phyloP scores from a whole-genome alignment of 2,797 vertebrate genomes.

The Triplophysa bombifrons region DNA sequence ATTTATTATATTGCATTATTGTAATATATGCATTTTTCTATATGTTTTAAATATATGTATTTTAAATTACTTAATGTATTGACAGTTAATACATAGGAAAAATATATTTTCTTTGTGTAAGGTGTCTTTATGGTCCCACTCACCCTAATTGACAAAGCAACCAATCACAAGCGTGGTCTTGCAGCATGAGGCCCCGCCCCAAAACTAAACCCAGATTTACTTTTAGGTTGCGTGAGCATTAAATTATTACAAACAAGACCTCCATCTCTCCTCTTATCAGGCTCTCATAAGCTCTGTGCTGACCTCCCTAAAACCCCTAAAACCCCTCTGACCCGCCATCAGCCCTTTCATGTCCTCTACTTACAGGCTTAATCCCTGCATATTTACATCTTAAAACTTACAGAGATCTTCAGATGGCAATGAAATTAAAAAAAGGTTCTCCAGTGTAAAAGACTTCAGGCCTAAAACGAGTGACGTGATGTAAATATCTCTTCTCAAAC shows the following conservation, averaged over 20 bases:
- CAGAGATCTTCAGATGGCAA: conserved; percentile 14
- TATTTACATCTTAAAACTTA: conserved; percentile 72
- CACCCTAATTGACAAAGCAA: neutral
- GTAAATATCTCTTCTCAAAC: conserved; percentile 45
- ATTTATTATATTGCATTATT: no score
- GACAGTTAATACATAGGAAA: no score
- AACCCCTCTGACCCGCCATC: conserved; percentile 40
- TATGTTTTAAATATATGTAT: no score
- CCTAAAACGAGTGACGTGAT: neutral
- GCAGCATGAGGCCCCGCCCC: neutral
- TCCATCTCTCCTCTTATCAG: conserved; percentile 3
- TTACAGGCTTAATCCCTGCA: conserved; percentile 68
- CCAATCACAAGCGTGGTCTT: neutral
- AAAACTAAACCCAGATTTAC: conserved; percentile 62
- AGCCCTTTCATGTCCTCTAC: conserved; percentile 53
- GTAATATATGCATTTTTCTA: no score
- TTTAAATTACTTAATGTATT: no score
- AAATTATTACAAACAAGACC: conserved; percentile 21
- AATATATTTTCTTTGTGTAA: no score
- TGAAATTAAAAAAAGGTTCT: conserved; percentile 43
- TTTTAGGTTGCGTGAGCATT: conserved; percentile 36
- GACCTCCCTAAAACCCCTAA: conserved; percentile 55
- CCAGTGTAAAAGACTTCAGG: neutral
- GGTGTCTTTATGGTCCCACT: no score
- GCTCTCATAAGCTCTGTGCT: conserved; percentile 52